phyloP scores from a whole-genome alignment of 2,888 invertebrate genomes.

The Rotaria sp. region DNA sequence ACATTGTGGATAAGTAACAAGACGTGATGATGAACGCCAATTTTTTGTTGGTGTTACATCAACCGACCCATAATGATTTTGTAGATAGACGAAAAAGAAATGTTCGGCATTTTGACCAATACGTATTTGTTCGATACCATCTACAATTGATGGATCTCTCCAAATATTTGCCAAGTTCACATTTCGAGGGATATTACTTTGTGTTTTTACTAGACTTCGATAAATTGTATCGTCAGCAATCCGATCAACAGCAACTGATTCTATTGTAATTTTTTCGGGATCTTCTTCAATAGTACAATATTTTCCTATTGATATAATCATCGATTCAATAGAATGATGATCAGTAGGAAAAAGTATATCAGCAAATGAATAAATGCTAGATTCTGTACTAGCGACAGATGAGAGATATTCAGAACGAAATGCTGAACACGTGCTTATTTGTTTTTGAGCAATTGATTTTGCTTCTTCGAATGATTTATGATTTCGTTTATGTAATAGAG shows the following conservation, averaged over 20 bases:
- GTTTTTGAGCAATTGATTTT: not conserved
- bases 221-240: not conserved
- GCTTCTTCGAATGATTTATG: not conserved
- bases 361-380: not conserved
- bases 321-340: not conserved
- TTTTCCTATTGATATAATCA: not conserved
- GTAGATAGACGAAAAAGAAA: slow-evolving; percentile 30
- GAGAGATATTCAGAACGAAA: not conserved
- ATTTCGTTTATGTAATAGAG: not conserved
- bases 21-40: slow-evolving; percentile 32
- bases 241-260: not conserved
- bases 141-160: not conserved
- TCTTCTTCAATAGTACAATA: not conserved
- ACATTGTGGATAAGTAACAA: slow-evolving; percentile 29
- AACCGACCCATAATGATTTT: slow-evolving; percentile 23
- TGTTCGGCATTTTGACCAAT: slow-evolving; percentile 30
- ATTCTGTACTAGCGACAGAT: not conserved
- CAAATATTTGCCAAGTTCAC: not conserved
- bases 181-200: not conserved
- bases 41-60: slow-evolving; percentile 21
- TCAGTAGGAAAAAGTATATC: not conserved
- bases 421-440: not conserved
- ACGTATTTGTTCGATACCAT: not conserved
- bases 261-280: too few species aligned
- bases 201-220: not conserved